Conservation (phyloP, 2,113 vertebrate species). For the Ailurus styani region DNA sequence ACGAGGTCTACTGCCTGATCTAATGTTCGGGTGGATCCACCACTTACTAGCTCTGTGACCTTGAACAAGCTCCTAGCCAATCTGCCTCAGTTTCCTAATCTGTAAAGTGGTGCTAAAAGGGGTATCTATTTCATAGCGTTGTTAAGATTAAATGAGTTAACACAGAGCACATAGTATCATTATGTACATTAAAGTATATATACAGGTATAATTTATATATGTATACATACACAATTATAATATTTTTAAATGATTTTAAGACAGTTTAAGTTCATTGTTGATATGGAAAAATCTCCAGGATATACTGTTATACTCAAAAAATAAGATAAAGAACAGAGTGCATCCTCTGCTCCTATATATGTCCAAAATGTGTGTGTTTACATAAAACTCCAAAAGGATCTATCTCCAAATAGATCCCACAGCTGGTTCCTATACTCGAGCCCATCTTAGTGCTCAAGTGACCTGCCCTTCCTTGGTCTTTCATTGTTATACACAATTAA, state of each 20-base stretch:
- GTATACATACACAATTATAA: not conserved
- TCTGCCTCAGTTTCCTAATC: not conserved
- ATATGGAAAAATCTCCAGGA: not conserved
- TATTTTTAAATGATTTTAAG: constrained; percentile 19
- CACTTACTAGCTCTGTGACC: not conserved
- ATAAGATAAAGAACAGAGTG: not conserved
- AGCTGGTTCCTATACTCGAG: not conserved
- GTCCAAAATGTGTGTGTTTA: not conserved
- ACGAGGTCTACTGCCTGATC: not conserved
- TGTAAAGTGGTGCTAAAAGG: not conserved
- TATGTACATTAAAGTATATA: not conserved
- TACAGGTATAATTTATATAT: not conserved
- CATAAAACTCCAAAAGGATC: not conserved
- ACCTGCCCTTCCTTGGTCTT: not conserved
- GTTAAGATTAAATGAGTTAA: not conserved
- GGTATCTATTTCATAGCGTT: not conserved
- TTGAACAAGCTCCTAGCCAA: not conserved
- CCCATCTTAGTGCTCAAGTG: not conserved
- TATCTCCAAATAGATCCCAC: not conserved
- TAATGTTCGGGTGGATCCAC: not conserved
- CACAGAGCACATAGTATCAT: not conserved
- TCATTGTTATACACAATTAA: not conserved
- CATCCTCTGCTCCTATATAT: not conserved
- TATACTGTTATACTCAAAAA: not conserved
- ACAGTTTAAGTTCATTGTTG: not conserved